Base-by-base conservation (phyloP, 2,888 invertebrate species). In the Azorinus chamasolen region DNA sequence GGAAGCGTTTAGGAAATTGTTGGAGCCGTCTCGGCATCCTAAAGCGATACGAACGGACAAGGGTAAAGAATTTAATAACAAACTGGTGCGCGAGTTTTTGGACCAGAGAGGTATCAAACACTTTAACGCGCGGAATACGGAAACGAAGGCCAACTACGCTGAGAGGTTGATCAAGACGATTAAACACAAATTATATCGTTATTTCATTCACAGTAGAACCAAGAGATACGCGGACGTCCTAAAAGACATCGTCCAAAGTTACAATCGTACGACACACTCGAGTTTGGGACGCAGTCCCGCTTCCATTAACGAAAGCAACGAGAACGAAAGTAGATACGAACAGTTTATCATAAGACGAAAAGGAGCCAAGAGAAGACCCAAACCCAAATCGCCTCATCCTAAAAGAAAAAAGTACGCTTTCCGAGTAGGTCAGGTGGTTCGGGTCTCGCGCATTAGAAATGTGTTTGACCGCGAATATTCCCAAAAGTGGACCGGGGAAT, bases 401-500 rank as follows among this genome's bases (percentile, higher is more conserved):
- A 41, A 14, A 22, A 8, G 3, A 22, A 22, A 22, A 22, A 10
- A 10, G 41, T 51, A 51, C 25, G 5, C 51, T 5, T 71, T 53
- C 27, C 66, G 59, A 43, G 18, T 77, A 39, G 55, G 53, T 10
- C 64, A 78, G 24, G 54, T 37, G 8, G 77, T 78, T 3, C 53
- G 77, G 16, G 58, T 78, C 25, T 55, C 77, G 22, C 65, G 66
- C 16, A 27, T 78, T n/a, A 39, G 64, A 39, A 54, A 39, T 14
- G 12, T 58, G 1, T 73, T 78, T 43, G 48, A 61, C 22, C 18
- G n/a, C n/a, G n/a, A n/a, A n/a, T n/a, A n/a, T n/a, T n/a, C 63
- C 20, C 65, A 71, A 61, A 70, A 79, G 18, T 75, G 72, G 71
- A 70, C 68, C 1, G n/a, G n/a, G n/a, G n/a, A n/a, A n/a, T n/a